Evolutionary conservation across 2,888 invertebrate genomes (phyloP).

Genomic region (Pharmacophagus antenor): DNA sequence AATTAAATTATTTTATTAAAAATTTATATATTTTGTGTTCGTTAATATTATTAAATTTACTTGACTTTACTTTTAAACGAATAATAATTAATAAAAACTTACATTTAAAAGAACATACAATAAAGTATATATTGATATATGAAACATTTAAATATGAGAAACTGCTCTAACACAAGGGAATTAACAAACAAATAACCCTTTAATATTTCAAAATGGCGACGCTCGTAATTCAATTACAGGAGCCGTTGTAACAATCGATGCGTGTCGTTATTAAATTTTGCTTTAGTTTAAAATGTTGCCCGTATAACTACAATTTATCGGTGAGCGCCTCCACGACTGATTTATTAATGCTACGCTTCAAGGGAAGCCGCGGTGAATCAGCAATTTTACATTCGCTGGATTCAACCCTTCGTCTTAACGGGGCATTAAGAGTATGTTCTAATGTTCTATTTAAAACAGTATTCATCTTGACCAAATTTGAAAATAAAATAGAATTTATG

Average conservation of each 20-base stretch:
- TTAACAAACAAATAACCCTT: constrained; percentile 48
- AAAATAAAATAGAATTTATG: neutral
- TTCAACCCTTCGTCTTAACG: constrained; percentile 39
- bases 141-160: neutral
- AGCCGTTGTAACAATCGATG: constrained; percentile 75
- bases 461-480: neutral
- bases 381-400: constrained; percentile 50
- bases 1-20: too few relatives aligned
- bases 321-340: constrained; percentile 47
- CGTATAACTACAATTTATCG: constrained; percentile 70
- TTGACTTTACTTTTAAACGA: too few relatives aligned
- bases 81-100: too few relatives aligned
- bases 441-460: constrained; percentile 2
- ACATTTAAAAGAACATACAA: too few relatives aligned
- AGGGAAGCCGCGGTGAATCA: constrained; percentile 59
- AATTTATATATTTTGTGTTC: too few relatives aligned
- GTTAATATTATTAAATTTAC: too few relatives aligned
- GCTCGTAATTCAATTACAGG: constrained; percentile 67
- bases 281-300: constrained; percentile 73
- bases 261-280: constrained; percentile 74
- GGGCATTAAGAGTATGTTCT: constrained; percentile 26
- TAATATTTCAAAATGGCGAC: constrained; percentile 47
- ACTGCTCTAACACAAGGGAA: neutral
- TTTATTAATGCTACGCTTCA: constrained; percentile 54
- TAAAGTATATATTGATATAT: too few relatives aligned